Percentiles rank a stretch among this genome's conserved stretches.
These are phyloP conservation scores for Pleuronectes platessa DNA, from an alignment of 2,113 vertebrate species.

Conservation along the genomic window DNA sequence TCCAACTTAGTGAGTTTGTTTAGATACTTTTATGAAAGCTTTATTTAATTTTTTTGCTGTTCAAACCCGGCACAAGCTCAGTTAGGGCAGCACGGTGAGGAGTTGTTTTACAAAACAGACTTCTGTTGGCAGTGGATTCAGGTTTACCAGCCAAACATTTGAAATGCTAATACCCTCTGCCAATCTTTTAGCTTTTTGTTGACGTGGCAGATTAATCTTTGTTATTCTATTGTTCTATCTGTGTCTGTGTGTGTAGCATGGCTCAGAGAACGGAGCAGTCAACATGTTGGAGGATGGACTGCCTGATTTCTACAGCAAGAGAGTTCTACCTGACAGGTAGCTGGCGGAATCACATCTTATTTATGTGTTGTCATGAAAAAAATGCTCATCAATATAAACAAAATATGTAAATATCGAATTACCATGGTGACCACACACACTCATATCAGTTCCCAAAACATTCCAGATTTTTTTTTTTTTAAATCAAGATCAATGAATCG, in stretches of 20 bases:
- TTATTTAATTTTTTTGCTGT: conserved; percentile 12
- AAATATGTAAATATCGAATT: not conserved
- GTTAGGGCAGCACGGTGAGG: conserved; percentile 40
- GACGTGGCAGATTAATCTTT: conserved; percentile 42
- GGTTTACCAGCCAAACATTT: conserved; percentile 45
- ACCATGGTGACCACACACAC: not conserved
- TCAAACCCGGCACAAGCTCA: conserved; percentile 45
- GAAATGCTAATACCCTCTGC: conserved; percentile 52
- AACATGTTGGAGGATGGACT: conserved; percentile 88
- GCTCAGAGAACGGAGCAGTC: conserved; percentile 86
- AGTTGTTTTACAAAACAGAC: conserved; percentile 49
- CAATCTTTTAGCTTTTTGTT: conserved; percentile 54
- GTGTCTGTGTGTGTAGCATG: conserved; percentile 64
- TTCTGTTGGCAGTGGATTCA: conserved; percentile 34
- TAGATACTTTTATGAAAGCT: conserved; percentile 40
- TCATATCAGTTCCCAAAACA: no score
- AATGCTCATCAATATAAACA: no score
- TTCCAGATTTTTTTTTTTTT: no score
- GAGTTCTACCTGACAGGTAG: conserved; percentile 89
- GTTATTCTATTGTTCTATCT: not conserved
- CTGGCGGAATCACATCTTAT: not conserved
- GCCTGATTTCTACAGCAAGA: conserved; percentile 91
- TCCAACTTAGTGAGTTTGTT: conserved; percentile 66
- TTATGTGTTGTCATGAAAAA: conserved; percentile 1
- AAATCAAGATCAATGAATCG: no score